A percentile compares a stretch with the other conserved stretches of the same genome.
Conservation (phyloP, 2,888 invertebrate species). For the Synanthedon formicaeformis region DNA sequence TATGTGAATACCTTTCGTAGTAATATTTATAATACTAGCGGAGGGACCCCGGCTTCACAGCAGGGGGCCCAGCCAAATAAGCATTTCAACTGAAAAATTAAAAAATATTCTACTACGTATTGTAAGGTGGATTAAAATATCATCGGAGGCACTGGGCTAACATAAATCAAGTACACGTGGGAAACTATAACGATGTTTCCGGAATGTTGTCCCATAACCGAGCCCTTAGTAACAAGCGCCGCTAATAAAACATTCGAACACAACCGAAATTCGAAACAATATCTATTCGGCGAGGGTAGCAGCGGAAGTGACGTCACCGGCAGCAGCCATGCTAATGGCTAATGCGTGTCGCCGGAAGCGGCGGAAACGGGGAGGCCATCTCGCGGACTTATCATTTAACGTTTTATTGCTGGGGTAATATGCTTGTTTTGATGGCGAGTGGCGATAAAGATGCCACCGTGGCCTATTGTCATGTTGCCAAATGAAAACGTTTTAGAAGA, state of each 20-base stretch:
- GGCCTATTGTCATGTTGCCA: slow-evolving; percentile 2
- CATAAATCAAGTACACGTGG: background rate
- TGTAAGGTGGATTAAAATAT: too few species aligned
- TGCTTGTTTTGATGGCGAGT: slow-evolving; percentile 9
- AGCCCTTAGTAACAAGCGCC: too few species aligned
- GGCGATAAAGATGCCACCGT: slow-evolving; percentile 2
- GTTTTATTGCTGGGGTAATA: slow-evolving; percentile 41
- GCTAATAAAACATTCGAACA: background rate
- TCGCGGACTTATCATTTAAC: slow-evolving; percentile 61
- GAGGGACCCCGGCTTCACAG: too few species aligned
- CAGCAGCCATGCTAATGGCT: slow-evolving; percentile 61
- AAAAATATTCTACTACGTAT: too few species aligned
- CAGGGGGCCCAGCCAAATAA: too few species aligned
- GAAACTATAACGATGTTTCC: background rate
- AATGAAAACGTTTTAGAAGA: too few species aligned
- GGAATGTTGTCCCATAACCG: background rate
- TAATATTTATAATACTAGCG: too few species aligned
- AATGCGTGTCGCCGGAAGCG: slow-evolving; percentile 63
- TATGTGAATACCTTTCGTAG: background rate
- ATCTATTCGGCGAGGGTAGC: slow-evolving; percentile 4
- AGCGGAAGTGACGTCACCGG: slow-evolving; percentile 51
- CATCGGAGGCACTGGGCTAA: too few species aligned
- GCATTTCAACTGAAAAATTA: too few species aligned
- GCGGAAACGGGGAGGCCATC: slow-evolving; percentile 57
- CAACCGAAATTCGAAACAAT: slow-evolving; percentile 5